Conservation (phyloP, 1,140 invertebrate species). For the Hirudo medicinalis region DNA sequence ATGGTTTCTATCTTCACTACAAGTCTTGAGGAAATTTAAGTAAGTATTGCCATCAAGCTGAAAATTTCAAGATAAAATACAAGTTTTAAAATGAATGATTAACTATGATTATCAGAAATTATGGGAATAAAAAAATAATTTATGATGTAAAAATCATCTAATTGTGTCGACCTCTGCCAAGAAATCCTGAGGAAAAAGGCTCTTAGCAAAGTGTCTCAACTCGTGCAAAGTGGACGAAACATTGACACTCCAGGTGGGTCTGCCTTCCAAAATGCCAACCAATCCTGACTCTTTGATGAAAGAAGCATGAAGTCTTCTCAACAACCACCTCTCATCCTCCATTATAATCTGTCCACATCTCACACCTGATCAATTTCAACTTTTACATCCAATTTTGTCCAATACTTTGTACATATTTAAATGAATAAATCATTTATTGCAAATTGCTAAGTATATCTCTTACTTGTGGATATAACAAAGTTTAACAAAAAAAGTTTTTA, state of each 20-base stretch:
- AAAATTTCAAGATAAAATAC: background rate
- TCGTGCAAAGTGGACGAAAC: background rate
- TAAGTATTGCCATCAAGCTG: background rate
- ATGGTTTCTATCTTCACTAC: background rate
- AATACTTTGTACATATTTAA: conserved; percentile 1
- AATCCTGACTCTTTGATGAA: background rate
- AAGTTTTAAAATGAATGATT: background rate
- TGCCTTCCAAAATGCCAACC: background rate
- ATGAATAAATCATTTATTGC: background rate
- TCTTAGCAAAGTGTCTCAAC: background rate
- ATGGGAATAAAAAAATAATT: background rate
- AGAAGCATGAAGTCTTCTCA: background rate
- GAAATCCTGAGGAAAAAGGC: background rate
- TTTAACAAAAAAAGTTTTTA: background rate
- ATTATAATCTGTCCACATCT: conserved; percentile 1
- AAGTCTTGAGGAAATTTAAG: background rate
- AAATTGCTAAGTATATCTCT: no score
- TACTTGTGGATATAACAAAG: background rate
- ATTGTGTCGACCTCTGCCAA: background rate
- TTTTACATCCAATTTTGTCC: background rate
- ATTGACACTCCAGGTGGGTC: background rate
- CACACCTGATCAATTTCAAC: background rate
- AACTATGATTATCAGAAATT: no score
- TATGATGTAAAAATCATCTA: background rate
- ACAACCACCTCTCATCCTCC: background rate